Evolutionary conservation across 23 tunicate species (phyloP), one percentile per base, ranked within the genome.

Genomic region (Clavelina lepadiformis): DNA sequence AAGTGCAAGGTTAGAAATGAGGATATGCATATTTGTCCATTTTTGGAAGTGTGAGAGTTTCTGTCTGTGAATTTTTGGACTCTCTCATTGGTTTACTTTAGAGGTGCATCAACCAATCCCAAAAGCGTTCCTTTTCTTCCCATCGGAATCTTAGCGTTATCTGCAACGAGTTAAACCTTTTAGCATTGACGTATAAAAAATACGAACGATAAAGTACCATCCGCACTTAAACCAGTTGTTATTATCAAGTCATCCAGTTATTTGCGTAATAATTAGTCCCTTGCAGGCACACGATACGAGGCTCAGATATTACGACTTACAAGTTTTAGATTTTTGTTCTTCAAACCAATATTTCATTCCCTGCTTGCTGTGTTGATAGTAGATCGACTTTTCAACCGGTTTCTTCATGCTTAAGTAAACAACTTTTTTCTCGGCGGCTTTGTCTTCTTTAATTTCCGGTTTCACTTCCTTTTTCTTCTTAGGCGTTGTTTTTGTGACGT

Each of bases 341-440:
- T 89, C 97, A 61, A 53, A 89, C 97, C 97, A 89, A 73, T 89
- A 89, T 65, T 89, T 89, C 89, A 81, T 74, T 29, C 89, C 97
- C 46, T 81, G 78, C 47, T 76, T 81, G 47, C 89, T 69, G 65
- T 89, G 89, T 55, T 81, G 79, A 45, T 81, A 81, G 52, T 67
- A 89, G 3, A 76, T 45, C 34, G 97, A 77, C 19, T 67, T 67
- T 68, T 75, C 56, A 27, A 72, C 76, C 2, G 82, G 82, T 33
- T 77, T 67, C 64, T 86, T 86, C 28, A 65, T 44, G 63, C 75
- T 82, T 51, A 74, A 74, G 35, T 74, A 74, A 24, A 11, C 53
- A 2, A 32, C 59, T 46, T 82, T 56, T 3, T 56, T 31, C 11
- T 38, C 73, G 18, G 38, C 4, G 7, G 3, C 19, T 6, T 58